These are phyloP conservation scores for Xenentodon cancila DNA, from an alignment of 2,797 vertebrate species.

Conservation along the genomic window DNA sequence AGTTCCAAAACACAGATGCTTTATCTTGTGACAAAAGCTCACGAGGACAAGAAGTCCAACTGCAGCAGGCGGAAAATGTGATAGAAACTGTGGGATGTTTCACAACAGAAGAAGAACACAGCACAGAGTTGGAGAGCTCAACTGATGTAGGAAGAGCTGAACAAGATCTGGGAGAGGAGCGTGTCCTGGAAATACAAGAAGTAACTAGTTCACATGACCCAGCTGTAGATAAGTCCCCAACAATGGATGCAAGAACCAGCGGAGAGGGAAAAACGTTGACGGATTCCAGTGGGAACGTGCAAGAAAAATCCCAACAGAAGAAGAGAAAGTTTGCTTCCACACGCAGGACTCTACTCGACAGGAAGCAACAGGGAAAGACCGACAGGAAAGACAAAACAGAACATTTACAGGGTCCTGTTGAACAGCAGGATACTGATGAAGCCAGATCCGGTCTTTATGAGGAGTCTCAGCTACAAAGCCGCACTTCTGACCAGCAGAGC, in stretches of 20 bases:
- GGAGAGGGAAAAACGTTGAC: conserved; percentile 12
- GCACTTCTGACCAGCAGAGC: not conserved
- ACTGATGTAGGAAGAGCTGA: not conserved
- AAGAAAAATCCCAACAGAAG: conserved; percentile 40
- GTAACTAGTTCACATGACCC: conserved; percentile 2
- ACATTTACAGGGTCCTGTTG: conserved; percentile 9
- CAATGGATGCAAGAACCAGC: not conserved
- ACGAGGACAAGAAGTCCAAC: not conserved
- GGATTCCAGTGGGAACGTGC: conserved; percentile 16
- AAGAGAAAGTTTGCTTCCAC: conserved; percentile 74
- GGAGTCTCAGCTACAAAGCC: conserved; percentile 4
- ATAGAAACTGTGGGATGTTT: not conserved
- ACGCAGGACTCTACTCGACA: conserved; percentile 41
- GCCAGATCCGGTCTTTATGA: not conserved
- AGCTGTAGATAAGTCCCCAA: conserved; percentile 1
- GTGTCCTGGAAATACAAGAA: not conserved
- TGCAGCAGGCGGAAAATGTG: conserved; percentile 7
- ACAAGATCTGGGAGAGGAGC: conserved; percentile 2
- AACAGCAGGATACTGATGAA: conserved; percentile 23
- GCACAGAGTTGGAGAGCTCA: not conserved
- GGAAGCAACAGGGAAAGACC: conserved; percentile 24
- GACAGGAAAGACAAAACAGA: conserved; percentile 11
- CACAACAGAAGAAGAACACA: not conserved
- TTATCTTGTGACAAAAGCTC: conserved; percentile 12
- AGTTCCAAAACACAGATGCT: conserved; percentile 9